These are phyloP conservation scores for Betta splendens DNA, from an alignment of 2,797 vertebrate species.

Conservation along the genomic window DNA sequence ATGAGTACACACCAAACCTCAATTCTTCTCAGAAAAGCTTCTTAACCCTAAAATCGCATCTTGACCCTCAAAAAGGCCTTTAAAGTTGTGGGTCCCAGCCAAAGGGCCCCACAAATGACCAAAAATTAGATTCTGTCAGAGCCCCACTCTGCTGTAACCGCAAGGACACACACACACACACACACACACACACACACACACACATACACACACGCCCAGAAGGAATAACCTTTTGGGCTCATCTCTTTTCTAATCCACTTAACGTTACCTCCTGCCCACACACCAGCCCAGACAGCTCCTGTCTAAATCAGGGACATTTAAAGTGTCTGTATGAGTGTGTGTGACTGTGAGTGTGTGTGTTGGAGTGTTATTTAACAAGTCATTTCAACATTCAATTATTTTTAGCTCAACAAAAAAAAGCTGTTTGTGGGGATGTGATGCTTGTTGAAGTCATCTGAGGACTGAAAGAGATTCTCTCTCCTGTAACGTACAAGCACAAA, in stretches of 20 bases:
- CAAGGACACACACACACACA: too few species aligned
- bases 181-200: conserved; percentile 26
- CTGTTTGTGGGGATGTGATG: conserved; percentile 9
- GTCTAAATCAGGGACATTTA: conserved; percentile 39
- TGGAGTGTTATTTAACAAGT: conserved; percentile 10
- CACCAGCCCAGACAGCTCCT: conserved; percentile 48
- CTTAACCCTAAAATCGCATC: too few species aligned
- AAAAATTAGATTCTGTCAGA: too few species aligned
- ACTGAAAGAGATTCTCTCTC: conserved; percentile 8
- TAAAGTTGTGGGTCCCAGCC: too few species aligned
- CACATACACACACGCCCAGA: conserved; percentile 33
- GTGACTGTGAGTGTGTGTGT: conserved; percentile 7
- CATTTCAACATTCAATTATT: conserved; percentile 30
- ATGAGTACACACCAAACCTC: too few species aligned
- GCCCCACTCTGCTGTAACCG: too few species aligned
- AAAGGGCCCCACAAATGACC: too few species aligned
- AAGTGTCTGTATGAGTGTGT: conserved; percentile 4
- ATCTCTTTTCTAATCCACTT: conserved; percentile 62
- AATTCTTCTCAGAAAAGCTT: too few species aligned
- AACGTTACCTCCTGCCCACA: conserved; percentile 41
- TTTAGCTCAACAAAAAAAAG: conserved; percentile 20
- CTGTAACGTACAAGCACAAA: conserved; percentile 40
- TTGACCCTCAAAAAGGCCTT: too few species aligned
- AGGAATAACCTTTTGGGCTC: conserved; percentile 60
- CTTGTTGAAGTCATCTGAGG: conserved; percentile 39